phyloP scores from a whole-genome alignment of 2,113 vertebrate species.

The Brachionichthys hirsutus region DNA sequence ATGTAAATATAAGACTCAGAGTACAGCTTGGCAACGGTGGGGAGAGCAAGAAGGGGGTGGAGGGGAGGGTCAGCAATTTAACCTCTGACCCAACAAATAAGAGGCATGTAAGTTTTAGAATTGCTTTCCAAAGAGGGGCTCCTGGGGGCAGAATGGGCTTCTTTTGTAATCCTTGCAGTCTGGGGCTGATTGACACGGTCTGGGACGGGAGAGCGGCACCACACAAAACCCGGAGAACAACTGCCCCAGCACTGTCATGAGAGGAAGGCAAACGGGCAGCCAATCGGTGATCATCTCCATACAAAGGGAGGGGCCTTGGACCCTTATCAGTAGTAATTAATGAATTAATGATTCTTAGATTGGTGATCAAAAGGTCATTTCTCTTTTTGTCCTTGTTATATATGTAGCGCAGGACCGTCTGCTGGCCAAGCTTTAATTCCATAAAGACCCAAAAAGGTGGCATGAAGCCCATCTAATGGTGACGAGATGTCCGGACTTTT shows the following conservation, averaged over 20 bases:
- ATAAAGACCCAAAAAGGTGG: too few relatives aligned
- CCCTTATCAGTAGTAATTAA: background rate
- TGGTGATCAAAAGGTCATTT: too few relatives aligned
- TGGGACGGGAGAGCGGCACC: slow-evolving; percentile 40
- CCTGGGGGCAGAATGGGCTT: slow-evolving; percentile 91
- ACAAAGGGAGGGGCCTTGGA: background rate
- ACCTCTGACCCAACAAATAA: slow-evolving; percentile 99
- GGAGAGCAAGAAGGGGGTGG: slow-evolving; percentile 81
- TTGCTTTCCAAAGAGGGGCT: slow-evolving; percentile 97
- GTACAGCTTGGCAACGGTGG: slow-evolving; percentile 94
- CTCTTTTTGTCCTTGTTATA: too few relatives aligned
- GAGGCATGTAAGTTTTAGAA: slow-evolving; percentile 99
- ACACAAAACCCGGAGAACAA: slow-evolving; percentile 46
- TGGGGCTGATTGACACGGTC: slow-evolving; percentile 89
- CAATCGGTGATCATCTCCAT: slow-evolving; percentile 48
- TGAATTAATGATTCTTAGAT: too few relatives aligned
- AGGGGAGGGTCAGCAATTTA: slow-evolving; percentile 98
- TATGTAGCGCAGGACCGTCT: too few relatives aligned
- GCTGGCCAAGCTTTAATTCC: too few relatives aligned
- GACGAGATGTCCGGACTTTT: too few relatives aligned
- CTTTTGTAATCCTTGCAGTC: slow-evolving; percentile 85
- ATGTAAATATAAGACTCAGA: slow-evolving; percentile 98
- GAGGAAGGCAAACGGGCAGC: slow-evolving; percentile 25
- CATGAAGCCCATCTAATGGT: too few relatives aligned
- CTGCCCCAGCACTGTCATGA: slow-evolving; percentile 24